phyloP scores from a whole-genome alignment of 2,888 invertebrate species.

The Deroplatys truncata region DNA sequence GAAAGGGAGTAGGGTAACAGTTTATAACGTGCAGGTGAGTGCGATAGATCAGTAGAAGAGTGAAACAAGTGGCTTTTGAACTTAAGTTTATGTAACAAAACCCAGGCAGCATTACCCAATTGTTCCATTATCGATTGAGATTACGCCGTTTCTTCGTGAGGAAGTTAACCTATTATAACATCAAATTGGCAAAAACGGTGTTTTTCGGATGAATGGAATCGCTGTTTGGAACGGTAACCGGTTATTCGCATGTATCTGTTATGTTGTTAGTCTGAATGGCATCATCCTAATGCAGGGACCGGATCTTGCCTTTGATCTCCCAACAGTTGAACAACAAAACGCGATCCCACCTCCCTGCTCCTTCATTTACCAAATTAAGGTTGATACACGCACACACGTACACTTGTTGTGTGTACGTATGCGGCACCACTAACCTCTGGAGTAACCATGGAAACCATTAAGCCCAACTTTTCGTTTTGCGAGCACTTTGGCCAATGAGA shows the following conservation, averaged over 20 bases:
- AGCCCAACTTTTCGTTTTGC: not conserved
- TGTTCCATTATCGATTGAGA: too few relatives aligned
- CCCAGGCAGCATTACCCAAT: too few relatives aligned
- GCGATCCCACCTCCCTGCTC: not conserved
- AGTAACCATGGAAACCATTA: not conserved
- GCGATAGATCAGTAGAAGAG: not conserved
- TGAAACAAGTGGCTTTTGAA: not conserved
- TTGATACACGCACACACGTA: not conserved
- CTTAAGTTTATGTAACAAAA: too few relatives aligned
- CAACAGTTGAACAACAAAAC: not conserved
- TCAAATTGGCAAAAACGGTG: too few relatives aligned
- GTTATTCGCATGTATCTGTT: not conserved
- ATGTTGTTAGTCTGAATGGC: not conserved
- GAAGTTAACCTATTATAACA: too few relatives aligned
- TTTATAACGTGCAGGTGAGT: not conserved
- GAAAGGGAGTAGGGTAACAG: not conserved
- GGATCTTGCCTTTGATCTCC: not conserved
- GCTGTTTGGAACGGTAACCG: not conserved
- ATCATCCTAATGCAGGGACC: not conserved
- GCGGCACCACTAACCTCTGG: not conserved
- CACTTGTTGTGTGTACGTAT: not conserved
- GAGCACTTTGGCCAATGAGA: not conserved
- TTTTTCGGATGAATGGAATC: not conserved
- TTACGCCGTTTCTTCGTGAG: too few relatives aligned
- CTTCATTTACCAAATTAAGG: conserved; percentile 10